Conservation (phyloP, 2,797 vertebrate species). For the Ispidina picta region DNA sequence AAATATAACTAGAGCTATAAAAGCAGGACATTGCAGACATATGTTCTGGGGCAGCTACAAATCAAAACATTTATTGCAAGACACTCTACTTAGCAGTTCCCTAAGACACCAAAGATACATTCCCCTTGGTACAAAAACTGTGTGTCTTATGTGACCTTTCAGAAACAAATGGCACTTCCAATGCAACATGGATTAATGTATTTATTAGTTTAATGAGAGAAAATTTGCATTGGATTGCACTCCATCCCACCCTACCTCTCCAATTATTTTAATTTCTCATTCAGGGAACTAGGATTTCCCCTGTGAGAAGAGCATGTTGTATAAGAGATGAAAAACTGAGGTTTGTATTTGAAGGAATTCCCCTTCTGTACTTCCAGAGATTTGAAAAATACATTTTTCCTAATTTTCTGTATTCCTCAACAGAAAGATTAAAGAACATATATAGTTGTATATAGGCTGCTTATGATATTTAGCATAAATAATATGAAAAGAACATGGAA, state of each 20-base stretch:
- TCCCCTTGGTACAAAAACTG: neutral
- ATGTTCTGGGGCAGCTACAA: neutral
- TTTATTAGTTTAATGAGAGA: neutral
- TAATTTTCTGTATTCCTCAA: neutral
- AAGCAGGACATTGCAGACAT: neutral
- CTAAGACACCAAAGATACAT: neutral
- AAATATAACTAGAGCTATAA: neutral
- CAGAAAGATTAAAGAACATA: neutral
- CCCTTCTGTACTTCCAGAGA: neutral
- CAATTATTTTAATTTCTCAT: neutral
- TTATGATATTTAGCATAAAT: neutral
- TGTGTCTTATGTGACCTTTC: slow-evolving; percentile 26
- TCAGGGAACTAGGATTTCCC: neutral
- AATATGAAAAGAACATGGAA: neutral
- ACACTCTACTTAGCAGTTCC: neutral
- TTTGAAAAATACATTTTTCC: slow-evolving; percentile 25
- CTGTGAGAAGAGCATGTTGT: neutral
- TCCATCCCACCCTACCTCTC: too few relatives aligned
- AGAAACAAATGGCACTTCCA: slow-evolving; percentile 29
- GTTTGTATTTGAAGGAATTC: slow-evolving; percentile 16
- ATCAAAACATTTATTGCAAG: neutral
- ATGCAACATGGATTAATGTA: neutral
- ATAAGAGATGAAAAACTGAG: slow-evolving; percentile 37
- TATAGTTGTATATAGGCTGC: neutral
- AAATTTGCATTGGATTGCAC: neutral